Conservation (phyloP, 2,888 invertebrate genomes). For the Philonicus albiceps region DNA sequence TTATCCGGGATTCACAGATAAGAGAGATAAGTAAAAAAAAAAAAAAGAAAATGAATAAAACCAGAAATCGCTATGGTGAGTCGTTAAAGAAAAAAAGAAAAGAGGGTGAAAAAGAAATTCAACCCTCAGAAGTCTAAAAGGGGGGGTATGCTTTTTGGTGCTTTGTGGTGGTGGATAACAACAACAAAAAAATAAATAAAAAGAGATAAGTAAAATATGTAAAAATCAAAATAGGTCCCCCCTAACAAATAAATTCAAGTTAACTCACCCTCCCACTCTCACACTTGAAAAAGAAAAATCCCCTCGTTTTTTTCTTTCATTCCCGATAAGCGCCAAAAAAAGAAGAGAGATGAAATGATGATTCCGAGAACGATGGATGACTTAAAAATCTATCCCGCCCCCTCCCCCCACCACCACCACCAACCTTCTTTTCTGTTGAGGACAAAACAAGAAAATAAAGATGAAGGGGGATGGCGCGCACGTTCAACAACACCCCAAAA, state of each 20-base stretch:
- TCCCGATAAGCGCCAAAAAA: neutral
- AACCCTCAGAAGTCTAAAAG: too few species aligned
- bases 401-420: neutral
- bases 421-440: neutral
- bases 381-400: neutral
- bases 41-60: neutral
- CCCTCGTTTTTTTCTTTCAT: neutral
- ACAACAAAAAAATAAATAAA: too few species aligned
- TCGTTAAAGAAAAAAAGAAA: constrained; percentile 20
- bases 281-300: too few species aligned
- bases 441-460: too few species aligned
- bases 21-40: neutral
- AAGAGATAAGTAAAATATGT: too few species aligned
- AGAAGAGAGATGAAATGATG: neutral
- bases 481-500: too few species aligned
- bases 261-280: too few species aligned
- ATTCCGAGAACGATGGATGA: constrained; percentile 23
- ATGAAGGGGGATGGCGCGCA: neutral
- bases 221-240: too few species aligned
- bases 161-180: too few species aligned
- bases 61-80: too few species aligned
- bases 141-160: too few species aligned
- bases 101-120: neutral
- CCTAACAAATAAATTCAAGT: too few species aligned
- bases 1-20: neutral